phyloP scores from a whole-genome alignment of 2,113 vertebrate species.

The Pterophyllum scalare region DNA sequence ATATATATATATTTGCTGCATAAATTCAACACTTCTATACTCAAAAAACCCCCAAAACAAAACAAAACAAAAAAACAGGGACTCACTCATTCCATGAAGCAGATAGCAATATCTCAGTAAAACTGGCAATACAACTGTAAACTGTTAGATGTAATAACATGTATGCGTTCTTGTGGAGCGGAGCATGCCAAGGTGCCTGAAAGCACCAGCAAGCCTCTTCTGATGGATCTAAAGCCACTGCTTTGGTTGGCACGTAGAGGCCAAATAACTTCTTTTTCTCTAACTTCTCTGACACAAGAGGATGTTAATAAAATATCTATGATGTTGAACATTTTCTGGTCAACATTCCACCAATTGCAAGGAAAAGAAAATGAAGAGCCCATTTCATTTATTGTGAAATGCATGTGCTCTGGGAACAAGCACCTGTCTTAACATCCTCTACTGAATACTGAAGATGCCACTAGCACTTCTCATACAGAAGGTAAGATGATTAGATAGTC shows the following conservation, averaged over 20 bases:
- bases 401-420: not conserved
- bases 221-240: slow-evolving; percentile 8
- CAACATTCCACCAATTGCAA: not conserved
- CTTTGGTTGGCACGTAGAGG: slow-evolving; percentile 45
- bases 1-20: not conserved
- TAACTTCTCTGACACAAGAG: slow-evolving; percentile 17
- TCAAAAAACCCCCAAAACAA: too few relatives aligned
- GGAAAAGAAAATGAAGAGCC: not conserved
- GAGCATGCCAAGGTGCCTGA: slow-evolving; percentile 26
- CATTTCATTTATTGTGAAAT: not conserved
- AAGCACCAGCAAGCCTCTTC: slow-evolving; percentile 16
- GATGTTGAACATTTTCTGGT: not conserved
- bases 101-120: not conserved
- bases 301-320: not conserved
- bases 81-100: not conserved
- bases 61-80: not conserved
- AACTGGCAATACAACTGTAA: slow-evolving; percentile 16
- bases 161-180: slow-evolving; percentile 44
- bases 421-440: not conserved
- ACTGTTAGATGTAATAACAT: slow-evolving; percentile 32
- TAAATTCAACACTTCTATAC: not conserved
- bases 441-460: not conserved
- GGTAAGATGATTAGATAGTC: not conserved
- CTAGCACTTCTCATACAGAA: not conserved
- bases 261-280: slow-evolving; percentile 42